Percentiles rank a stretch among this genome's conserved stretches.
phyloP scores from a whole-genome alignment of 2,113 vertebrate genomes.

The Cyphomyrus discorhynchus region DNA sequence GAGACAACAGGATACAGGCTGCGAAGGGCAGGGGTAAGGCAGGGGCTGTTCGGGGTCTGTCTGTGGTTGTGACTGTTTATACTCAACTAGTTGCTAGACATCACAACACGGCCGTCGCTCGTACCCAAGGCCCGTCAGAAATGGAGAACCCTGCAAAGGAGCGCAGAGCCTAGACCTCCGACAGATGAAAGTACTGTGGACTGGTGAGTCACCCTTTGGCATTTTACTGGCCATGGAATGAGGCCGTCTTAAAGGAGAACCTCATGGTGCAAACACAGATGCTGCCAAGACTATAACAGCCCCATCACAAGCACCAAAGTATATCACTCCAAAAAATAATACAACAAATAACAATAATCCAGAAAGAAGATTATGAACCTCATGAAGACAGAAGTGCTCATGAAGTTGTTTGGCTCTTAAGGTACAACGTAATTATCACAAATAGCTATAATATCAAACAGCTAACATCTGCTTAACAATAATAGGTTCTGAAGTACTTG shows the following conservation, averaged over 20 bases:
- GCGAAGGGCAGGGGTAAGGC: not conserved
- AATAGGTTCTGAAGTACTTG: not conserved
- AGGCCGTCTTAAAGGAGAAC: not conserved
- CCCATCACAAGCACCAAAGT: not conserved
- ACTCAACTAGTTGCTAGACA: not conserved
- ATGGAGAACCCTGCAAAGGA: not conserved
- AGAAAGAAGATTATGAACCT: not conserved
- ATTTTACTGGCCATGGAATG: not conserved
- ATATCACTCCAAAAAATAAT: not conserved
- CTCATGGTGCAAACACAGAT: not conserved
- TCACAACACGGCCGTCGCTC: not conserved
- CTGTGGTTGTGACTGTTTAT: not conserved
- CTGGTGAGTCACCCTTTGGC: not conserved
- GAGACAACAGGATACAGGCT: not conserved
- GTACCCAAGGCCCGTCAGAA: not conserved
- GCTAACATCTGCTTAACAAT: not conserved
- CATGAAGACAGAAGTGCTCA: not conserved
- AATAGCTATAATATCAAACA: not conserved
- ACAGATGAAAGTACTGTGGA: not conserved
- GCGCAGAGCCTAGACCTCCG: not conserved
- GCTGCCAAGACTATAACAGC: not conserved
- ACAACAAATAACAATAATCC: not conserved
- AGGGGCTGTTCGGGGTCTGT: not conserved
- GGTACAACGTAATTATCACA: not conserved
- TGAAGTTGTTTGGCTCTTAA: not conserved